These are phyloP conservation scores for Carlito syrichta DNA, from an alignment of 2,113 vertebrate genomes.

Conservation along the genomic window DNA sequence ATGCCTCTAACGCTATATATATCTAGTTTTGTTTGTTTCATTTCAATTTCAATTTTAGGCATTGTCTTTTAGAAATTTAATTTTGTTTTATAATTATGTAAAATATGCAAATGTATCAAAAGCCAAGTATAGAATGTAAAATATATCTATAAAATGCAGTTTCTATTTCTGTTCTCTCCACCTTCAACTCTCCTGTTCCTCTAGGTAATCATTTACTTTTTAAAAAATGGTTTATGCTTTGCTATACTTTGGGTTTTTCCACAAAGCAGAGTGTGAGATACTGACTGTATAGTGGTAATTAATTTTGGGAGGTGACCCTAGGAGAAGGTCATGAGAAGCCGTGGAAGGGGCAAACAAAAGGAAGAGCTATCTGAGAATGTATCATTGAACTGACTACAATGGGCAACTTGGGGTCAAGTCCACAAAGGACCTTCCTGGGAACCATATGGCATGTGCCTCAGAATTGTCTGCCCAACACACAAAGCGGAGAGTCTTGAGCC, in stretches of 20 bases:
- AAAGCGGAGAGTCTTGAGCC: background rate
- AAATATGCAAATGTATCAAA: conserved; percentile 37
- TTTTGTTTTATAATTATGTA: conserved; percentile 39
- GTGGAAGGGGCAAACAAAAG: background rate
- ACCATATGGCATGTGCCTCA: background rate
- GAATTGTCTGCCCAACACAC: background rate
- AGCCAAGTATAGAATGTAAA: background rate
- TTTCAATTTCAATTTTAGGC: conserved; percentile 28
- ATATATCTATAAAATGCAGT: background rate
- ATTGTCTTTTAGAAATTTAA: conserved; percentile 27
- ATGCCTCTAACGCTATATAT: background rate
- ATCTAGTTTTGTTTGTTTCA: conserved; percentile 12
- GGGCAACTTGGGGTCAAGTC: background rate
- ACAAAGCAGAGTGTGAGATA: background rate
- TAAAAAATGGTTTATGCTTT: background rate
- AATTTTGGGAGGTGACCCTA: background rate
- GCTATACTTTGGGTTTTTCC: background rate
- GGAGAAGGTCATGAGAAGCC: background rate
- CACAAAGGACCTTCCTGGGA: background rate
- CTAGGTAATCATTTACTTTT: background rate
- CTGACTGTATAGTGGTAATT: background rate
- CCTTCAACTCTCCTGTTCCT: background rate
- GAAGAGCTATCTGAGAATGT: background rate
- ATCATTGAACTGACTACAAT: background rate
- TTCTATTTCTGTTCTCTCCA: background rate